These are phyloP conservation scores for Mystacides longicornis DNA, from an alignment of 2,888 invertebrate genomes.

Conservation along the genomic window DNA sequence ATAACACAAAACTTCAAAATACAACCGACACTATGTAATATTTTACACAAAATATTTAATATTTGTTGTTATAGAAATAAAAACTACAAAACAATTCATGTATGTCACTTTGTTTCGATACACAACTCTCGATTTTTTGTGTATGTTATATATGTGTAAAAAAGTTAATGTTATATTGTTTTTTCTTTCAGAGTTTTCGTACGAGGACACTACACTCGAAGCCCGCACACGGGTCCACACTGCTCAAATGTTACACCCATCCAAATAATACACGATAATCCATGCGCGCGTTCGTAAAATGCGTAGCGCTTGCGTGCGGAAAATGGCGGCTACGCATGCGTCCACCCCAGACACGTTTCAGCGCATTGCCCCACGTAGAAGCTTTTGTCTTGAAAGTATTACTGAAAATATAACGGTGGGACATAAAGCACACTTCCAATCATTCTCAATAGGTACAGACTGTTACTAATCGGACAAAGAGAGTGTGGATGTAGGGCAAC, in stretches of 20 bases:
- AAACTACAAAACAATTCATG: not conserved
- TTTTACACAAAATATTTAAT: not conserved
- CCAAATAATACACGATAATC: constrained; percentile 19
- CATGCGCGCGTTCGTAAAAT: constrained; percentile 12
- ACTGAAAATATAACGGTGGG: no score
- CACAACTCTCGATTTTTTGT: not conserved
- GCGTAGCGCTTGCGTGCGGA: constrained; percentile 15
- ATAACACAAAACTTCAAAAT: not conserved
- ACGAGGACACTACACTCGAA: constrained; percentile 8
- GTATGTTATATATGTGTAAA: no score
- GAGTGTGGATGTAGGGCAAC: no score
- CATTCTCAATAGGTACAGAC: no score
- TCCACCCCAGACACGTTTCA: constrained; percentile 5
- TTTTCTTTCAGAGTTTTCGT: not conserved
- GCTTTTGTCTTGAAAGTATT: constrained; percentile 4
- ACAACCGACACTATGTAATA: not conserved
- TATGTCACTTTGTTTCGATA: not conserved
- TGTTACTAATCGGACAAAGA: no score
- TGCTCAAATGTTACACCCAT: constrained; percentile 22
- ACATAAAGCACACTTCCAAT: no score
- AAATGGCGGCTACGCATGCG: constrained; percentile 19
- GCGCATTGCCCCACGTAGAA: constrained; percentile 12
- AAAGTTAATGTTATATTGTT: no score
- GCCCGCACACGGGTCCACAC: constrained; percentile 25
- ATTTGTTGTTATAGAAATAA: not conserved